Evolutionary conservation across 2,797 vertebrate species (phyloP), one percentile per base, ranked within the genome.

Genomic region (Nannoperca obscura): DNA sequence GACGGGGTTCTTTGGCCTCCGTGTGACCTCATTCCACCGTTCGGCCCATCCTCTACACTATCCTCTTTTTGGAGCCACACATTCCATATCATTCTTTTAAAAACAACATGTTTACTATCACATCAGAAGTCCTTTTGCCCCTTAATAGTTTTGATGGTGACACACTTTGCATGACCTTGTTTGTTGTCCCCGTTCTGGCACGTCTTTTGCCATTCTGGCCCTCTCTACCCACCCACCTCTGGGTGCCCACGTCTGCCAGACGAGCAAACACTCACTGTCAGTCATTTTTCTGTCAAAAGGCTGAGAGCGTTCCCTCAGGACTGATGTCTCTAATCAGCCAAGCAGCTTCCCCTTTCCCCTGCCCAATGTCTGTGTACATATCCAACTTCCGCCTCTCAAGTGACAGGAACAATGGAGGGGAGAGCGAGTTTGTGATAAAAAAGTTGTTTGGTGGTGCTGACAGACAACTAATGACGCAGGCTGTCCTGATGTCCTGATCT

Each of bases 131-230:
- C 68, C 63, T 40, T 83, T 84, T 82, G 57, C 34, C 76, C 76
- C 17, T 67, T 68, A 3, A 13, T 69, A 84, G 61, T 78, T 88
- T 81, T 71, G 69, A 81, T 62, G 50, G 74, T 87, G 84, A 86
- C 86, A 91, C 85, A 93, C 77, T 92, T 91, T 89, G 69, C 61
- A 27, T 83, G 90, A 91, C 87, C 88, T 90, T 92, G 74, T 92
- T 86, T 88, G 73, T 83, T 82, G 72, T 82, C 85, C 78, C 34
- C 62, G 59, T 89, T 83, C 82, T 86, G 86, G 88, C 86, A 63
- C 34, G 0, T 81, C 85, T 84, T 85, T 72, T 67, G 81, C 85
- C 79, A 82, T 82, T 74, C 89, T 84, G 83, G 83, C 71, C 78
- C 65, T 67, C 71, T 74, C 78, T 55, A 36, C 73, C 80, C 73